A percentile compares a stretch with the other conserved stretches of the same genome.
Evolutionary conservation across 2,888 invertebrate genomes (phyloP).

Genomic region (Pseudococcus longispinus): DNA sequence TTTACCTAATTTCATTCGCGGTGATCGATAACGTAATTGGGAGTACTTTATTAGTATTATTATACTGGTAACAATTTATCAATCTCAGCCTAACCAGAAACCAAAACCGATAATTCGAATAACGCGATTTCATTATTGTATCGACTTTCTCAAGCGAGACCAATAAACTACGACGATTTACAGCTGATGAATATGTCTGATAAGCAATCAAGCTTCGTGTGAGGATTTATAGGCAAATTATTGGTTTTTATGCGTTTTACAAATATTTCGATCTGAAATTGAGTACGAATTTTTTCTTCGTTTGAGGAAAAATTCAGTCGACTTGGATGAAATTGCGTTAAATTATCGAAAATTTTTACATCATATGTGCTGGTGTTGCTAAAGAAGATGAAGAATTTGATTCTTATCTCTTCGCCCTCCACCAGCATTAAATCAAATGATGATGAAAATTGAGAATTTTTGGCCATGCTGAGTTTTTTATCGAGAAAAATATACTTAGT

Average conservation of each 20-base stretch:
- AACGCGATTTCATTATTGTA: background rate
- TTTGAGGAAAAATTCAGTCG: background rate
- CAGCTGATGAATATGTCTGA: background rate
- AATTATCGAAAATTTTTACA: background rate
- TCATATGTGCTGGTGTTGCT: background rate
- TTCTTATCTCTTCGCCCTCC: background rate
- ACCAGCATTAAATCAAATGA: too few relatives aligned
- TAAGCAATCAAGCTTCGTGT: background rate
- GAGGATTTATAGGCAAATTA: background rate
- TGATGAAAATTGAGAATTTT: too few relatives aligned
- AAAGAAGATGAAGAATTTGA: background rate
- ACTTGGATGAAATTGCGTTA: background rate
- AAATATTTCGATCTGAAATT: background rate
- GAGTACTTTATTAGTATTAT: background rate
- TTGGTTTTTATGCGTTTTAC: background rate
- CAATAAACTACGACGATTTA: background rate
- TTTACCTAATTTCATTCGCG: background rate
- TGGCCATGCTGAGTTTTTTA: too few relatives aligned
- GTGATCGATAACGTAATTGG: slow-evolving; percentile 18
- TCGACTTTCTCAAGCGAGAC: background rate
- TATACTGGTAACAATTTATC: slow-evolving; percentile 30
- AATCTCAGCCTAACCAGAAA: background rate
- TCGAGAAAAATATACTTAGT: too few relatives aligned
- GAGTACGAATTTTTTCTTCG: background rate
- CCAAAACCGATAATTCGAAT: background rate